These are phyloP conservation scores for Dryobota labecula DNA, from an alignment of 2,888 invertebrate genomes.

Conservation along the genomic window DNA sequence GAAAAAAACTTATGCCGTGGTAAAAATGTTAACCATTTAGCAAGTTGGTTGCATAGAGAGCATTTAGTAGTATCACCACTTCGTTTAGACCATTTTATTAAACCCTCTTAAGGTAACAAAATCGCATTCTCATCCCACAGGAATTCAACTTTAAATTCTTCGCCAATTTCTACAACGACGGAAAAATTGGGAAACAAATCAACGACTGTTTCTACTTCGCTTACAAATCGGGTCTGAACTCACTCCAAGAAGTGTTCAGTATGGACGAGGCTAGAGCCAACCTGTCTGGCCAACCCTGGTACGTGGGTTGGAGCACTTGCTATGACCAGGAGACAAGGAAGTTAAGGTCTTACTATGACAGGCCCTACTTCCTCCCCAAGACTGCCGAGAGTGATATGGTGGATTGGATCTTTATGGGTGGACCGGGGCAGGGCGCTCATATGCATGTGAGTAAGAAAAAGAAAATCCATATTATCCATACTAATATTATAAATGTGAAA, in stretches of 20 bases:
- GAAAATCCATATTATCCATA: too few relatives aligned
- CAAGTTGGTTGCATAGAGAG: not conserved
- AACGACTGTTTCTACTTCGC: slow-evolving; percentile 98
- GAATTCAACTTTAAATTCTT: slow-evolving; percentile 96
- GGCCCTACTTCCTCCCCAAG: slow-evolving; percentile 97
- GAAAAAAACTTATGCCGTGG: too few relatives aligned
- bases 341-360: slow-evolving; percentile 94
- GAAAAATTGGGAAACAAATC: slow-evolving; percentile 87
- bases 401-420: slow-evolving; percentile 99
- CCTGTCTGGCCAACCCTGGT: slow-evolving; percentile 93
- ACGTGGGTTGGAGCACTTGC: slow-evolving; percentile 98
- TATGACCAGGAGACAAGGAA: slow-evolving; percentile 94
- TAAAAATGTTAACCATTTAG: not conserved
- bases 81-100: not conserved
- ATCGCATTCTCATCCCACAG: slow-evolving; percentile 71
- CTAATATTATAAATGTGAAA: too few relatives aligned
- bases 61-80: not conserved
- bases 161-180: slow-evolving; percentile 93
- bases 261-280: slow-evolving; percentile 94
- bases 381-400: slow-evolving; percentile 96
- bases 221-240: slow-evolving; percentile 96
- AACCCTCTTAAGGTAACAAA: not conserved
- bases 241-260: slow-evolving; percentile 94
- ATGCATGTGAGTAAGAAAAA: slow-evolving; percentile 97
- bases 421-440: slow-evolving; percentile 97